These are phyloP conservation scores for Pachycephala philippinensis DNA, from an alignment of 2,113 vertebrate genomes.

Conservation along the genomic window DNA sequence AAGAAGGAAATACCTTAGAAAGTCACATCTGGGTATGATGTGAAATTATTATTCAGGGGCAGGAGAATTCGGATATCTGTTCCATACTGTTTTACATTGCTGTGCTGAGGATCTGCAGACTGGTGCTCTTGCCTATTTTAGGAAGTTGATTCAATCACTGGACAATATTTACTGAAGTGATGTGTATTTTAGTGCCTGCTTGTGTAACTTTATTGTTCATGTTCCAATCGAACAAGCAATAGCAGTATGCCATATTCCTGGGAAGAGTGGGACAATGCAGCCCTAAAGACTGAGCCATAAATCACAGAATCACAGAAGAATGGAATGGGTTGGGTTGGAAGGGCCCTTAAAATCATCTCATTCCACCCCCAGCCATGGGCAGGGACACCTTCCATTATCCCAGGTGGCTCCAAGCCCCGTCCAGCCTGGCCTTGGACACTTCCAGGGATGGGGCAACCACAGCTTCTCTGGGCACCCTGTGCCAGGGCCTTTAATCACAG, in stretches of 20 bases:
- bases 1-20: neutral
- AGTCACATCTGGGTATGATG: neutral
- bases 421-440: neutral
- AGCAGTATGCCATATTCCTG: neutral
- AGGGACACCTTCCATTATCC: neutral
- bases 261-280: fast-evolving
- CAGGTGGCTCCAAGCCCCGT: fast-evolving
- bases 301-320: neutral
- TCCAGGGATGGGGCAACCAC: neutral
- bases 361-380: too few relatives aligned
- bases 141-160: neutral
- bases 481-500: neutral
- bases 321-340: neutral
- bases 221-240: neutral
- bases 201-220: neutral
- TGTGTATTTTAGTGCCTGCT: neutral
- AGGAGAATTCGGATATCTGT: neutral
- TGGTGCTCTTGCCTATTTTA: neutral
- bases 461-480: neutral
- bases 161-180: neutral
- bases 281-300: neutral
- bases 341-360: neutral
- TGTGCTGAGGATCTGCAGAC: neutral
- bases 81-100: neutral
- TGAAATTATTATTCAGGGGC: neutral